Conservation (phyloP, 2,888 invertebrate species). For the Drosophila cyrtoloma region DNA sequence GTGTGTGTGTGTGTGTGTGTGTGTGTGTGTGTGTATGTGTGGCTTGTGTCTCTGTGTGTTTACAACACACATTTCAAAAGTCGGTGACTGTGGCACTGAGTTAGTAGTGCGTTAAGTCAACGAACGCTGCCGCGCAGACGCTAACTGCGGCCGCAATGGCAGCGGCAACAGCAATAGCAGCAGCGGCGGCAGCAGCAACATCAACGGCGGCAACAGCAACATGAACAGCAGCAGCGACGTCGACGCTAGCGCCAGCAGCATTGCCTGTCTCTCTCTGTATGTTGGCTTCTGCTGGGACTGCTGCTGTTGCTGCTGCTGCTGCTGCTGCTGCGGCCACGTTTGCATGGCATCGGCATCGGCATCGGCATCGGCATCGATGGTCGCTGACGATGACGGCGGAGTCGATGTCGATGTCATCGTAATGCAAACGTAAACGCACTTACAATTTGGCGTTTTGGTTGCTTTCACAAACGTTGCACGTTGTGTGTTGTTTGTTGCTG, state of each 20-base stretch:
- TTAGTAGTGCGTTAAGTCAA: conserved; percentile 84
- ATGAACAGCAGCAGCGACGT: conserved; percentile 25
- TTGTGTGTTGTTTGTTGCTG: conserved; percentile 37
- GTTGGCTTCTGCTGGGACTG: conserved; percentile 40
- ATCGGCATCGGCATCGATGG: conserved; percentile 7
- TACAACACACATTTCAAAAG: conserved; percentile 79
- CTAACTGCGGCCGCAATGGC: conserved; percentile 50
- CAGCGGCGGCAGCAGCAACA: conserved; percentile 27
- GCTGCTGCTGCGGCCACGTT: conserved; percentile 48
- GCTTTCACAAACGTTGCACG: conserved; percentile 77
- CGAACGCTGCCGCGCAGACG: conserved; percentile 80
- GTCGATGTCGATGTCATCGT: conserved; percentile 58
- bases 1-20: conserved; percentile 15
- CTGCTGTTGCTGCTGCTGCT: conserved; percentile 28
- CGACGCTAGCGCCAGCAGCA: conserved; percentile 42
- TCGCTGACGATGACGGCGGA: conserved; percentile 17
- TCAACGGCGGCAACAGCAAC: conserved; percentile 5
- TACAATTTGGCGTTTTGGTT: conserved; percentile 61
- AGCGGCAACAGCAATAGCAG: conserved; percentile 29
- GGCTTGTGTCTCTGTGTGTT: conserved; percentile 54
- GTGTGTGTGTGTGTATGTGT: too few relatives aligned
- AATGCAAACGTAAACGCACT: conserved; percentile 71
- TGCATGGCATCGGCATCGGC: conserved; percentile 44
- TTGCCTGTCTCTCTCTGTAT: conserved; percentile 29
- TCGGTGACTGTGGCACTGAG: conserved; percentile 85